Base-by-base conservation (phyloP, 2,113 vertebrate species). In the Anas platyrhynchos region DNA sequence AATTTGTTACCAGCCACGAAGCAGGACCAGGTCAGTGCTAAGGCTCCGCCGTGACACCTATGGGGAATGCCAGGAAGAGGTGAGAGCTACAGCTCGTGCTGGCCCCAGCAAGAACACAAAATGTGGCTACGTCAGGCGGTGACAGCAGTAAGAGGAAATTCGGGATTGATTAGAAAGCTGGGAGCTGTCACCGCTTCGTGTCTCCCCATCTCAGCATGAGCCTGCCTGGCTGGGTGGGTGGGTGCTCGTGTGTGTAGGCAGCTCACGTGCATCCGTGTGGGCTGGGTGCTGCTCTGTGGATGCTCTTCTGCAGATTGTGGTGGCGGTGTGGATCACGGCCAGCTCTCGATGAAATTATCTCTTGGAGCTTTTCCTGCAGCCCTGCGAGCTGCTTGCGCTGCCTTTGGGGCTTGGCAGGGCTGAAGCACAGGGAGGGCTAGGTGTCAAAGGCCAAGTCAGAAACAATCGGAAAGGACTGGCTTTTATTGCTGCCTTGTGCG, bases 201-300 rank as follows among this genome's bases (percentile, higher is more conserved):
- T 69, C 75, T 80, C 56, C 36, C 41, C n/a, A 52, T 32, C 62
- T 80, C 78, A 13, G 25, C 27, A 29, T n/a, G 54, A 27, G 72
- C n/a, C 43, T 41, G 6, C 0, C 0, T 5, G 36, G 31, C 9
- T 1, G 23, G 25, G 27, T 20, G 36, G 26, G 29, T 26, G 31
- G 23, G 14, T 1, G 1, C 46, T 13, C 32, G 32, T 27, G 6
- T 4, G 13, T 7, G 17, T 1, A 48, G 46, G 2, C 43, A 1
- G 16, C 5, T 1, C 11, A 2, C 5, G 13, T 9, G 17, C 1
- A 2, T 9, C 29, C 23, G 44, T 38, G 17, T 2, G 3, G 23
- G 61, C 6, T 5, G 34, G 0, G 1, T 32, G 41, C 52, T 95
- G 56, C 54, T 46, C 26, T 6, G 18, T 8, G 27, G 34, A 38